phyloP scores from a whole-genome alignment of 2,888 invertebrate species.

The Acleris sparsana region DNA sequence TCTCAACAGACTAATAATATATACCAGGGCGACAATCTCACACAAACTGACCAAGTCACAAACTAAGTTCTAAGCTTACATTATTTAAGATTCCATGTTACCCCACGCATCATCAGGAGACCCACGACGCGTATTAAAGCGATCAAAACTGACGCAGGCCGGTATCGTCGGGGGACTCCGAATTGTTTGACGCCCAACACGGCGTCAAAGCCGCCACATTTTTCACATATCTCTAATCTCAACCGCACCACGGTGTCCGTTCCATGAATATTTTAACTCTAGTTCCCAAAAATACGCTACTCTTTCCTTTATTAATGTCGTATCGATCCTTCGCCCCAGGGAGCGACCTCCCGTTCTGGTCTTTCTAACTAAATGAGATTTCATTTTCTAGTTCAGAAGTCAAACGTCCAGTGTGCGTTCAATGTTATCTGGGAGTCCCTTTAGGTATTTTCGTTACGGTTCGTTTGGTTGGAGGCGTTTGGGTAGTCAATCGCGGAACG shows the following conservation, averaged over 20 bases:
- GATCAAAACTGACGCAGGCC: neutral
- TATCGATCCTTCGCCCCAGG: slow-evolving; percentile 63
- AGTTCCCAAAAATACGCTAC: slow-evolving; percentile 67
- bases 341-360: slow-evolving; percentile 52
- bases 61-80: too few species aligned
- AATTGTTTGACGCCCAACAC: slow-evolving; percentile 58
- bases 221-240: slow-evolving; percentile 70
- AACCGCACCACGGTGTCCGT: slow-evolving; percentile 59
- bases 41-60: too few species aligned
- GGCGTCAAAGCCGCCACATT: slow-evolving; percentile 54
- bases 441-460: slow-evolving; percentile 59
- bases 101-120: too few species aligned
- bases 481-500: slow-evolving; percentile 22
- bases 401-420: slow-evolving; percentile 65
- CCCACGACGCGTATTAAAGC: too few species aligned
- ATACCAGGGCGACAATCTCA: too few species aligned
- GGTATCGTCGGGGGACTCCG: slow-evolving; percentile 35
- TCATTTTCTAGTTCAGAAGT: slow-evolving; percentile 80
- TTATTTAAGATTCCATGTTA: too few species aligned
- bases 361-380: slow-evolving; percentile 66
- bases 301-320: slow-evolving; percentile 75
- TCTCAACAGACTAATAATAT: too few species aligned
- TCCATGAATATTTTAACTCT: slow-evolving; percentile 77
- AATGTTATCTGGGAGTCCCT: slow-evolving; percentile 58
- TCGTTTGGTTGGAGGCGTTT: slow-evolving; percentile 54